Percentiles rank a stretch among this genome's conserved stretches.
phyloP scores from a whole-genome alignment of 1,140 invertebrate genomes.

The Hycleus phaleratus region DNA sequence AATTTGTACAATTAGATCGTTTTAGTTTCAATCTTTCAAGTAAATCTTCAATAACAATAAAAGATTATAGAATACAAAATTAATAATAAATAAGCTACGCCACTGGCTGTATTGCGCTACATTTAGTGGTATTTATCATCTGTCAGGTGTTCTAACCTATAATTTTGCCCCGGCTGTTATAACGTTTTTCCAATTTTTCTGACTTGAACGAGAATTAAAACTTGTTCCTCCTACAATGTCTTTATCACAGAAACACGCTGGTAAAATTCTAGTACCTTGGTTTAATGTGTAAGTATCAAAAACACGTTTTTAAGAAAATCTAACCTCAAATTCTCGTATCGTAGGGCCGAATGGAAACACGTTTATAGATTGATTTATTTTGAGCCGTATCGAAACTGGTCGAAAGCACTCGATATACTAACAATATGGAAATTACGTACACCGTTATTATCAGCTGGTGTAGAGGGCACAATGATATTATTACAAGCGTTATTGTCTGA shows the following conservation, averaged over 20 bases:
- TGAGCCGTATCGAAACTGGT: conserved; percentile 37
- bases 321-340: conserved; percentile 7
- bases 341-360: conserved; percentile 48
- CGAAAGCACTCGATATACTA: conserved; percentile 46
- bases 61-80: no score
- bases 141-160: neutral
- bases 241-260: conserved; percentile 32
- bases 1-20: no score
- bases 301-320: neutral
- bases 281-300: conserved; percentile 28
- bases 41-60: no score
- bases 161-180: neutral
- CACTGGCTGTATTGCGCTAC: no score
- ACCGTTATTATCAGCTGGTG: conserved; percentile 55
- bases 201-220: neutral
- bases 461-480: conserved; percentile 57
- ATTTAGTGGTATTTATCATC: no score
- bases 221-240: conserved; percentile 20
- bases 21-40: no score
- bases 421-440: conserved; percentile 56
- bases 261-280: conserved; percentile 33
- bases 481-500: conserved; percentile 44
- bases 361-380: conserved; percentile 50
- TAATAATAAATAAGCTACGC: no score
- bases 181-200: neutral